These are phyloP conservation scores for Anoura caudifer DNA, from an alignment of 2,113 vertebrate species.

Conservation along the genomic window DNA sequence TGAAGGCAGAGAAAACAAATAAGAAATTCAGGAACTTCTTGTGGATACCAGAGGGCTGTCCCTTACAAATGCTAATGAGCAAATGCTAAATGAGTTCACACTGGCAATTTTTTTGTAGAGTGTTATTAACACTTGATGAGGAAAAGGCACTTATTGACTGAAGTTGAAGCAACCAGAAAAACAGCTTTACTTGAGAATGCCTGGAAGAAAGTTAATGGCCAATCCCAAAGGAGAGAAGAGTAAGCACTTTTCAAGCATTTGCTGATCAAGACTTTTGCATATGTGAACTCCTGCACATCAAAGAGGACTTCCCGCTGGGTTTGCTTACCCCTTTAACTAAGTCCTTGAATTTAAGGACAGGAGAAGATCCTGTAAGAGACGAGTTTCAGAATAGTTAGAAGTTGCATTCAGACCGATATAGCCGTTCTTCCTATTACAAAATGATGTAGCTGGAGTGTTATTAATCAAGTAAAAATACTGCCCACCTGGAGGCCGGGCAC, in stretches of 20 bases:
- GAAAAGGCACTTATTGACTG: constrained; percentile 32
- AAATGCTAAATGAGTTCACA: background rate
- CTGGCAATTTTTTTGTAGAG: background rate
- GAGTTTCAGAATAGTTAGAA: constrained; percentile 10
- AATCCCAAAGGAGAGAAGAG: constrained; percentile 24
- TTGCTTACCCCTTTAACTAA: constrained; percentile 39
- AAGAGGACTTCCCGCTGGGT: constrained; percentile 50
- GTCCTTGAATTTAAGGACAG: constrained; percentile 33
- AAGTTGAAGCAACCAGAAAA: constrained; percentile 55
- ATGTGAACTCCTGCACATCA: constrained; percentile 52
- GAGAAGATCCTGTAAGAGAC: background rate
- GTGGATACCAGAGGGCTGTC: background rate
- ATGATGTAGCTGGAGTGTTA: background rate
- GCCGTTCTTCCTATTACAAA: background rate
- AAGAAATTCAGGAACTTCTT: background rate
- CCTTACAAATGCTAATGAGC: constrained; percentile 32
- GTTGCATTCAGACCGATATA: background rate
- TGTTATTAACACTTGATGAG: constrained; percentile 1
- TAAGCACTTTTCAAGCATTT: constrained; percentile 55
- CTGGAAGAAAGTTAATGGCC: constrained; percentile 47
- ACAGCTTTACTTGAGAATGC: constrained; percentile 41
- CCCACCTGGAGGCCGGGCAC: background rate
- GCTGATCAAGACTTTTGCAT: constrained; percentile 59
- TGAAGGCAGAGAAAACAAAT: background rate
- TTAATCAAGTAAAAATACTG: background rate